Percentiles rank a stretch among this genome's conserved stretches.
phyloP scores from a whole-genome alignment of 1,140 invertebrate genomes.

The Caenorhabditis briggsae region DNA sequence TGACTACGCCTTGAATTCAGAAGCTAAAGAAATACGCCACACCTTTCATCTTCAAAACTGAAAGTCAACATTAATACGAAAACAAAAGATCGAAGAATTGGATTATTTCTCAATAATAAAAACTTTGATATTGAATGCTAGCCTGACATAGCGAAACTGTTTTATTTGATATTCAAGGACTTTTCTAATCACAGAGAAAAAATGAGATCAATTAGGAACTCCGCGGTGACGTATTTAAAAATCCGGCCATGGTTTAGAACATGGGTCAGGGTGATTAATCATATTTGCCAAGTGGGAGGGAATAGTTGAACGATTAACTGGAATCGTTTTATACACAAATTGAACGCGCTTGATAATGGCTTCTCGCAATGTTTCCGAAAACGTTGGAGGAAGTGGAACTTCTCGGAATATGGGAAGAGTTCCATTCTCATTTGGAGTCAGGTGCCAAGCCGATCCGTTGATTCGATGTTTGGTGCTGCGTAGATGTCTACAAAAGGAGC shows the following conservation, averaged over 20 bases:
- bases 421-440: slow-evolving; percentile 1
- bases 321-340: slow-evolving; percentile 6
- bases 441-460: not conserved
- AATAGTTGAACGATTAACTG: slow-evolving; percentile 20
- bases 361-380: not conserved
- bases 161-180: too few species aligned
- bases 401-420: not conserved
- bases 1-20: too few species aligned
- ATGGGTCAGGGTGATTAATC: slow-evolving; percentile 24
- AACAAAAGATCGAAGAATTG: too few species aligned
- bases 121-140: too few species aligned
- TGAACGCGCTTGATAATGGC: not conserved
- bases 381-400: not conserved
- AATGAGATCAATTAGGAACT: too few species aligned
- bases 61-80: too few species aligned
- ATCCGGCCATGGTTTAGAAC: not conserved
- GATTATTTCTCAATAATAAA: too few species aligned
- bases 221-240: not conserved
- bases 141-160: too few species aligned
- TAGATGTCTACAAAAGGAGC: not conserved
- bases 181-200: too few species aligned
- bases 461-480: slow-evolving; percentile 18
- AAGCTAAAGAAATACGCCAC: too few species aligned
- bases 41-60: too few species aligned
- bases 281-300: not conserved